These are phyloP conservation scores for Momotus momota DNA, from an alignment of 2,797 vertebrate species.

Conservation along the genomic window DNA sequence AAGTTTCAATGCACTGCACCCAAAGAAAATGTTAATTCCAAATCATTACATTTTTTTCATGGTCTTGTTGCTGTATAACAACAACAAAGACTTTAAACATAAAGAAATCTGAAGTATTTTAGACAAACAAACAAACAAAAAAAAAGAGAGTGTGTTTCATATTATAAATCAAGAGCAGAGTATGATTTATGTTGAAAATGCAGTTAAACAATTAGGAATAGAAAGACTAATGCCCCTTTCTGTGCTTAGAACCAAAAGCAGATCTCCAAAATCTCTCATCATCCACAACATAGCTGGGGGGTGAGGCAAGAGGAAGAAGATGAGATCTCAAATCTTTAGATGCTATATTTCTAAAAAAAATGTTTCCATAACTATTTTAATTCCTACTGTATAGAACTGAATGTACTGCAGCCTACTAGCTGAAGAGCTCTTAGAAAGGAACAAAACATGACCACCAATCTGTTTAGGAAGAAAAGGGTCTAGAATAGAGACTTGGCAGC, in stretches of 20 bases:
- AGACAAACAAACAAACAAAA: neutral
- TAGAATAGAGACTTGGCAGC: neutral
- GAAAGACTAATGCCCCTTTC: neutral
- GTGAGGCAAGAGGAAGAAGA: neutral
- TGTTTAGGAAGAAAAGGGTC: neutral
- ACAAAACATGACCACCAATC: neutral
- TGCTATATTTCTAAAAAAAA: neutral
- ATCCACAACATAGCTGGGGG: neutral
- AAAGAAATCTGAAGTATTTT: conserved; percentile 4
- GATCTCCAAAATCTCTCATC: neutral
- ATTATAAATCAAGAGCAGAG: neutral
- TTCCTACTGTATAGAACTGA: neutral
- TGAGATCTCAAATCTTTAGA: neutral
- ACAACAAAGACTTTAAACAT: conserved; percentile 20
- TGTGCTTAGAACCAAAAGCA: neutral
- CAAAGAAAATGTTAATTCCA: conserved; percentile 26
- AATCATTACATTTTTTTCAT: conserved; percentile 5
- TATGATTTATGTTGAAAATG: conserved; percentile 10
- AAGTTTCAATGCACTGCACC: conserved; percentile 2
- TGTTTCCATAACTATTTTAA: neutral
- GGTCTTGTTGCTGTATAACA: conserved; percentile 19
- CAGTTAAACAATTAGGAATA: neutral
- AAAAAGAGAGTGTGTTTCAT: neutral
- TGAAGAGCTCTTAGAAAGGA: neutral
- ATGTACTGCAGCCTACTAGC: neutral